Conservation (phyloP, 2,888 invertebrate species). For the Andrena haemorrhoa region DNA sequence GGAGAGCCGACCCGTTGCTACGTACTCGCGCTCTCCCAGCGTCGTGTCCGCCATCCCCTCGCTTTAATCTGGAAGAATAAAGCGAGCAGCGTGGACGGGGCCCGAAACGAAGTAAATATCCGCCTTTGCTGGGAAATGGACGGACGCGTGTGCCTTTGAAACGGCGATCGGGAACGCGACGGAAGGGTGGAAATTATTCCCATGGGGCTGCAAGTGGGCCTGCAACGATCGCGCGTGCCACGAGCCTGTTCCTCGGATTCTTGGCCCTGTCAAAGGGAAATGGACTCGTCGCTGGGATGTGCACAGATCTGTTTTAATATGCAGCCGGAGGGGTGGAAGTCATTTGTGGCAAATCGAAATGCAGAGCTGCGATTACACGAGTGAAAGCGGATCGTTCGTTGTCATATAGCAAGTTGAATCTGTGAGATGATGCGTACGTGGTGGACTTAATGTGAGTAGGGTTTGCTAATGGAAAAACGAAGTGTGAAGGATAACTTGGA, state of each 20-base stretch:
- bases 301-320: not conserved
- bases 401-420: too few species aligned
- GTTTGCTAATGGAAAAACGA: too few species aligned
- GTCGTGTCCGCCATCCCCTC: constrained; percentile 5
- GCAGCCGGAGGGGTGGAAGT: too few species aligned
- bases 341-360: not conserved
- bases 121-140: constrained; percentile 7
- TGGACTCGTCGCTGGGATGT: not conserved
- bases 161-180: constrained; percentile 10
- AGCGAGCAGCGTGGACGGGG: constrained; percentile 22
- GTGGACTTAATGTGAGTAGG: too few species aligned
- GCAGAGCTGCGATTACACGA: not conserved
- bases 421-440: too few species aligned
- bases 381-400: too few species aligned
- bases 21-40: constrained; percentile 20
- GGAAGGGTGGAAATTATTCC: constrained; percentile 26
- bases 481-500: too few species aligned
- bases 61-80: constrained; percentile 43
- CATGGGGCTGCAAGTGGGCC: not conserved
- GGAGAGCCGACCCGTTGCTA: constrained; percentile 26
- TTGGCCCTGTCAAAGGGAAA: not conserved
- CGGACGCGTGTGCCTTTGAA: not conserved
- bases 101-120: constrained; percentile 12
- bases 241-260: not conserved
- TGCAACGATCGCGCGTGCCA: not conserved